Base-by-base conservation (phyloP, 2,113 vertebrate genomes). In the Phoxinus phoxinus region DNA sequence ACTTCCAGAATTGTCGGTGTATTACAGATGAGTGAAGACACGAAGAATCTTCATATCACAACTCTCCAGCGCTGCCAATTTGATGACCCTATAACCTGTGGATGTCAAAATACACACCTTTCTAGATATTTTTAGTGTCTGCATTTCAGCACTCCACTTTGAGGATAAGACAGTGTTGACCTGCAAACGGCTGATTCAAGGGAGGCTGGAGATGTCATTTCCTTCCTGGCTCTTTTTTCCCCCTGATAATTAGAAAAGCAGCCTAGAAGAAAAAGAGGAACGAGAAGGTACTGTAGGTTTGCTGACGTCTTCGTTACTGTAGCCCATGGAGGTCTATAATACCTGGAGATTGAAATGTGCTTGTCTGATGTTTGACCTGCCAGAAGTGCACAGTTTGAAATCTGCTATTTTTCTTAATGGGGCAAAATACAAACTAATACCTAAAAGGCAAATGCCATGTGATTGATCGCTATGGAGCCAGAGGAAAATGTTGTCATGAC, bases 81-180 rank as follows among this genome's bases (percentile, higher is more conserved):
- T 58, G 27, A 44, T 15, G 23, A 9, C 44, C 19, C 27, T 27
- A 23, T 63, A 27, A 19, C 35, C 35, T 46, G 21, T 11, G 10
- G 35, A 48, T 65, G 32, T 8, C 58, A 61, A 12, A 51, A 48
- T 59, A 15, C 72, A 76, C 81, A 84, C 69, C 61, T 86, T 86
- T 69, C 25, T 84, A 74, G 71, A 86, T 86, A 88, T 72, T 87
- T 88, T 83, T 46, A 86, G 72, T 78, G 61, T 74, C 46, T 83
- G 32, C 17, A 46, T 86, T 67, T 48, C 9, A 67, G 78, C 59
- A 37, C 71, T 27, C n/a, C 10, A 25, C 77, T 80, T 71, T 61
- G 37, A 86, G 79, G 73, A 87, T 86, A 83, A 86, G 79, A 21
- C 48, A 3, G 56, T 56, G 44, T 53, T 51, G 25, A 76, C 11